Conservation (phyloP, 2,888 invertebrate genomes). For the Chymomyza fuscimana region DNA sequence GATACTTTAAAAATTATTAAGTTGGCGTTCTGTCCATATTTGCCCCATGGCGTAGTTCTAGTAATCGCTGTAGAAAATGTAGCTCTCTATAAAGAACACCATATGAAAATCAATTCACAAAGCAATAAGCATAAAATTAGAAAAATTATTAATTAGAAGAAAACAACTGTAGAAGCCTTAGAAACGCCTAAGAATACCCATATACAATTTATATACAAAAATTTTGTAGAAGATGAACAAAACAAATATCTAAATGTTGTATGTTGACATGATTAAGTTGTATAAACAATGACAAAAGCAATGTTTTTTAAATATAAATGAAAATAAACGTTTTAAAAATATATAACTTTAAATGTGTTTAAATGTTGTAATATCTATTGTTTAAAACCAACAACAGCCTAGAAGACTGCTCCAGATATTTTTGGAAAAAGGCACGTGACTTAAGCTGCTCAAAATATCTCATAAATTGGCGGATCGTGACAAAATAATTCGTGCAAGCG, state of each 20-base stretch:
- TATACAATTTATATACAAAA: background rate
- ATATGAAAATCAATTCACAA: background rate
- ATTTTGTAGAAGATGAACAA: background rate
- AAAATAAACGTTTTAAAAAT: constrained; percentile 10
- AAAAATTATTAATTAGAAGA: background rate
- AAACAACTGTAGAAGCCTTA: background rate
- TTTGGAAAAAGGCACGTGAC: no score
- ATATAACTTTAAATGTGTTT: background rate
- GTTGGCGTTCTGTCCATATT: background rate
- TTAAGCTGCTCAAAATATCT: no score
- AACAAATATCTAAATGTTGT: constrained; percentile 2
- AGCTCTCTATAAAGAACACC: background rate
- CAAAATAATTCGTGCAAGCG: no score
- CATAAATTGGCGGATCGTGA: no score
- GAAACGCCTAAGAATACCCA: background rate
- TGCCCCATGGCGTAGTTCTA: background rate
- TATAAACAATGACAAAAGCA: constrained; percentile 1
- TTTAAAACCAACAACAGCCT: no score
- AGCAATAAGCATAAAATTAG: background rate
- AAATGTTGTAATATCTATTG: background rate
- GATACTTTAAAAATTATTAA: background rate
- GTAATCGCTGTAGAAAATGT: background rate
- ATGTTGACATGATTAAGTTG: background rate
- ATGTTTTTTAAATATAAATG: background rate
- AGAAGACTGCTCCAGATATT: no score